Evolutionary conservation across 1,140 invertebrate species (phyloP).

Genomic region (Lanistes nyassanus): DNA sequence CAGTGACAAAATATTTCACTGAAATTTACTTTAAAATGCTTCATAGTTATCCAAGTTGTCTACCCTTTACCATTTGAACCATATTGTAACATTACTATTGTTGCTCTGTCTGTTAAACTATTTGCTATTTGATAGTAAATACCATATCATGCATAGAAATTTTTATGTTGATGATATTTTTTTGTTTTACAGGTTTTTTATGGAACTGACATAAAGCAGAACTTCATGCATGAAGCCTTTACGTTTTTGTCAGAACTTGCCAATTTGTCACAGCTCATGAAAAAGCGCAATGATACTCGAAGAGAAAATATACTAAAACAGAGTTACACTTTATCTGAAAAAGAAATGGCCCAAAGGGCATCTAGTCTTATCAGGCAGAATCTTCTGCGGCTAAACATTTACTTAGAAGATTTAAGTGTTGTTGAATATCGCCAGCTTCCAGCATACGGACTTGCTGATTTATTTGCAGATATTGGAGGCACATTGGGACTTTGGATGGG

Average conservation of each 20-base stretch:
- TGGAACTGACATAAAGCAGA: constrained; percentile 35
- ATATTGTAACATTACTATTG: too few species aligned
- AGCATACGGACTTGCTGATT: constrained; percentile 57
- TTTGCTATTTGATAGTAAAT: too few species aligned
- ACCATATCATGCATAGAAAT: too few species aligned
- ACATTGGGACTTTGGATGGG: constrained; percentile 64
- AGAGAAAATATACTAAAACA: constrained; percentile 31
- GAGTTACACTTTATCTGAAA: constrained; percentile 33
- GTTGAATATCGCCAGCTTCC: constrained; percentile 59
- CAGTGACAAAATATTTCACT: too few species aligned
- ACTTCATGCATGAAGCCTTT: constrained; percentile 52
- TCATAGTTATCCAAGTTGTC: too few species aligned
- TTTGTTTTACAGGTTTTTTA: constrained; percentile 34
- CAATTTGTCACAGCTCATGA: constrained; percentile 28
- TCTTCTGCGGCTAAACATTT: constrained; percentile 58
- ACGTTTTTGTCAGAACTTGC: constrained; percentile 36
- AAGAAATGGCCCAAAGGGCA: constrained; percentile 45
- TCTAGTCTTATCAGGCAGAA: constrained; percentile 59
- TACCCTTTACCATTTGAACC: too few species aligned
- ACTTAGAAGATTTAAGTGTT: constrained; percentile 58
- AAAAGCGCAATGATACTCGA: constrained; percentile 33
- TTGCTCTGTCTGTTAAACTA: too few species aligned
- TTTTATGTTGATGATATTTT: not conserved
- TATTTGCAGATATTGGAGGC: constrained; percentile 62
- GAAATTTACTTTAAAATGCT: too few species aligned